Evolutionary conservation across 2,797 vertebrate genomes (phyloP).

Genomic region (Presbytis comata): DNA sequence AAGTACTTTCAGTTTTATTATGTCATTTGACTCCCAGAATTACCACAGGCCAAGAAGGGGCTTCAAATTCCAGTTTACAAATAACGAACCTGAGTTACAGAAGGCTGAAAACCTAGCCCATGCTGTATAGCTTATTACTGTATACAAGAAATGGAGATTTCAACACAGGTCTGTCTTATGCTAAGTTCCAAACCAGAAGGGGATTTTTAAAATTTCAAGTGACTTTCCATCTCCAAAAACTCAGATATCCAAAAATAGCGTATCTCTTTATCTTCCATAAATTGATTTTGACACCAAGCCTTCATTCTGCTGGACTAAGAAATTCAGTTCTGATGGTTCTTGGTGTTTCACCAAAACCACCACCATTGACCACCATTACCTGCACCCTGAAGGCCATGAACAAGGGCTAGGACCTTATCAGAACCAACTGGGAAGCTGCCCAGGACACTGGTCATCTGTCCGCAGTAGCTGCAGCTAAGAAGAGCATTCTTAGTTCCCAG

Average conservation of each 20-base stretch:
- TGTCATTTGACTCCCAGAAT: neutral
- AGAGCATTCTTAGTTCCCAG: neutral
- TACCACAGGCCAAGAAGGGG: too few species aligned
- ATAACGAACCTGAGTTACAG: neutral
- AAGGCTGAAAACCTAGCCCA: neutral
- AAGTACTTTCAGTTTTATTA: neutral
- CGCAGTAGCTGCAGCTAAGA: neutral
- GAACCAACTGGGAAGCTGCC: neutral
- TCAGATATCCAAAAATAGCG: neutral
- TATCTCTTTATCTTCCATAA: neutral
- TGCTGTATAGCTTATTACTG: too few species aligned
- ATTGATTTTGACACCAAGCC: neutral
- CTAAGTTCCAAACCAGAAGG: neutral
- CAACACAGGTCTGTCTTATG: neutral
- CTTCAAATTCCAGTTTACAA: neutral
- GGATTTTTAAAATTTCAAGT: neutral
- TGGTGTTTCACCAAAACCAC: too few species aligned
- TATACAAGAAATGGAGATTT: neutral
- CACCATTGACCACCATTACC: neutral
- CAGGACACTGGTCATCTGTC: neutral
- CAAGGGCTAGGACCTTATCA: neutral
- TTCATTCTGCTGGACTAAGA: neutral
- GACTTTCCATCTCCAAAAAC: neutral
- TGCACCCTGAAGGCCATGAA: neutral
- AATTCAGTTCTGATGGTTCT: neutral